Conservation (phyloP, 1,140 invertebrate species). For the Diploscapter pachys region DNA sequence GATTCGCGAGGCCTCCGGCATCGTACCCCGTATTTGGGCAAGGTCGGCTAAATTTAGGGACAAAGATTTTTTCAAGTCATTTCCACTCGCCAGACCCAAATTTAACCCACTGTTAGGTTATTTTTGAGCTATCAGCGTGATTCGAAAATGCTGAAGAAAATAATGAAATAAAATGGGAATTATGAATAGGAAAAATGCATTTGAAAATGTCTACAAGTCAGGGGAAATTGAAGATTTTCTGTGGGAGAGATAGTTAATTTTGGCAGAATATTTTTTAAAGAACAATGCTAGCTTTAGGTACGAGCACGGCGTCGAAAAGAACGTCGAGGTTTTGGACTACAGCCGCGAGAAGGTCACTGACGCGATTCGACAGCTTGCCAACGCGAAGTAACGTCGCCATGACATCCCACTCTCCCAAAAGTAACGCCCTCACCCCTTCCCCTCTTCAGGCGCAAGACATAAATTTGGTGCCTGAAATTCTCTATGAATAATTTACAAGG, state of each 20-base stretch:
- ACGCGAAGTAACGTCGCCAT: conserved; percentile 1
- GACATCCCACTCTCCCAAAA: too few relatives aligned
- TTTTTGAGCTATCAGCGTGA: too few relatives aligned
- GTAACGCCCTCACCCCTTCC: too few relatives aligned
- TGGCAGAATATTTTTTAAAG: conserved; percentile 15
- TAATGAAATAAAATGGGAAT: background rate
- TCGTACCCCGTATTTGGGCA: conserved; percentile 79
- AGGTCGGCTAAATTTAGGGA: conserved; percentile 72
- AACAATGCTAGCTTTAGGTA: conserved; percentile 30
- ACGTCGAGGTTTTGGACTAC: conserved; percentile 46
- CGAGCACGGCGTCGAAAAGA: conserved; percentile 47
- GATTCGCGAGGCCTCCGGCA: conserved; percentile 81
- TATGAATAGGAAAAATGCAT: too few relatives aligned
- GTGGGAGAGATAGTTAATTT: conserved; percentile 18
- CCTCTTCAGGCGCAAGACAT: too few relatives aligned
- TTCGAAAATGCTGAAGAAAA: background rate
- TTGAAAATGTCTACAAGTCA: too few relatives aligned
- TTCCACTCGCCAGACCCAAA: conserved; percentile 2
- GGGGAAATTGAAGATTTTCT: too few relatives aligned
- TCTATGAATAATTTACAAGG: too few relatives aligned
- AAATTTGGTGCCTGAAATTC: too few relatives aligned
- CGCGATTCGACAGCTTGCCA: conserved; percentile 43
- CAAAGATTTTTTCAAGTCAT: background rate
- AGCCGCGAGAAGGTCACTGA: conserved; percentile 43
- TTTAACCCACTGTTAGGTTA: too few relatives aligned